Evolutionary conservation across 2,113 vertebrate genomes (phyloP).

Genomic region (Hemiprocne comata): DNA sequence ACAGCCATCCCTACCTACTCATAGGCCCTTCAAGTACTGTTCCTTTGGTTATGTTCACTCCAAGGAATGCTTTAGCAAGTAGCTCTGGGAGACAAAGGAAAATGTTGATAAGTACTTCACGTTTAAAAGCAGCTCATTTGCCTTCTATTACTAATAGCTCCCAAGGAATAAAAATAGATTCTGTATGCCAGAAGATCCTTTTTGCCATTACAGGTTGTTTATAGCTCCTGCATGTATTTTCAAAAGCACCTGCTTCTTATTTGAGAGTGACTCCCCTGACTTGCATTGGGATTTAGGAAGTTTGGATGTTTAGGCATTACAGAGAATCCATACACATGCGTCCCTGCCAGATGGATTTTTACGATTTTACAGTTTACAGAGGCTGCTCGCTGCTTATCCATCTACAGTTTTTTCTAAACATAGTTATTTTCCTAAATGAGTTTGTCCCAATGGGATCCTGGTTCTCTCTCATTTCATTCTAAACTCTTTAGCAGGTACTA

Average conservation of each 20-base stretch:
- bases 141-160: not conserved
- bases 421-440: not conserved
- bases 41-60: not conserved
- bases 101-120: not conserved
- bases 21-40: not conserved
- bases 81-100: not conserved
- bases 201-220: not conserved
- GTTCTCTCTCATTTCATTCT: not conserved
- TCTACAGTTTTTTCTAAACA: not conserved
- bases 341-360: not conserved
- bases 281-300: not conserved
- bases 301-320: not conserved
- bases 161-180: not conserved
- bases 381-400: not conserved
- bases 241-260: not conserved
- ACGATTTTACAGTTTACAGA: not conserved
- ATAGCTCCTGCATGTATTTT: not conserved
- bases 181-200: not conserved
- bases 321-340: not conserved
- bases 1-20: not conserved
- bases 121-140: not conserved
- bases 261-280: not conserved
- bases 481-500: not conserved
- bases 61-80: not conserved
- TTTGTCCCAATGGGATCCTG: not conserved